Conservation (phyloP, 2,888 invertebrate species). For the Philopedon plagiatum region DNA sequence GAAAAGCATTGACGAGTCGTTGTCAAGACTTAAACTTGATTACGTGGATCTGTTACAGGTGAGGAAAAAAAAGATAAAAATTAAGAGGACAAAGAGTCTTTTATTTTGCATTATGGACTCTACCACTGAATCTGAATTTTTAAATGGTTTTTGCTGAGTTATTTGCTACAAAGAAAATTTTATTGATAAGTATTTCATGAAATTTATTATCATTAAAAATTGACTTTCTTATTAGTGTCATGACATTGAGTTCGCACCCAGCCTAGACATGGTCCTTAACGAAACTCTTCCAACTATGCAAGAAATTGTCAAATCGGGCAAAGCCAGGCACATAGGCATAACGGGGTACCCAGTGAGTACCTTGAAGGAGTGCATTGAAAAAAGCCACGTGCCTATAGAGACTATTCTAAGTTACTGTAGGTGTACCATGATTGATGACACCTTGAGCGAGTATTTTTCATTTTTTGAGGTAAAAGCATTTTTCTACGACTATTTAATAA, state of each 20-base stretch:
- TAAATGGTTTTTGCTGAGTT: no score
- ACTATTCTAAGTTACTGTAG: conserved; percentile 85
- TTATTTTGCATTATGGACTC: no score
- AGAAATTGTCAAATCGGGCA: conserved; percentile 79
- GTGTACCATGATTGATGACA: conserved; percentile 84
- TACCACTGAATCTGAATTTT: no score
- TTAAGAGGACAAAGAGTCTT: no score
- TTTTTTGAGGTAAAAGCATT: conserved; percentile 77
- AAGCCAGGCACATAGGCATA: conserved; percentile 86
- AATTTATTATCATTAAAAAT: no score
- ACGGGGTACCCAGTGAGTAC: conserved; percentile 88
- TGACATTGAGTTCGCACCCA: conserved; percentile 90
- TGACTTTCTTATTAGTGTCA: conserved; percentile 72
- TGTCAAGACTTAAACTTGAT: conserved; percentile 80
- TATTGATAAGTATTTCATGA: no score
- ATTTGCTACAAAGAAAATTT: no score
- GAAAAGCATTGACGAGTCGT: conserved; percentile 82
- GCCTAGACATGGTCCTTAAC: conserved; percentile 80
- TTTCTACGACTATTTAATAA: no score
- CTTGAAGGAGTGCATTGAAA: conserved; percentile 82
- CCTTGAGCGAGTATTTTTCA: conserved; percentile 80
- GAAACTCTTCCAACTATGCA: conserved; percentile 90
- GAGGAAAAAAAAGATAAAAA: conserved; percentile 32
- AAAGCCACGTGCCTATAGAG: conserved; percentile 74
- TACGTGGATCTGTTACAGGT: conserved; percentile 94